Evolutionary conservation across 1,140 invertebrate species (phyloP).

Genomic region (Drosophila kohkoa): DNA sequence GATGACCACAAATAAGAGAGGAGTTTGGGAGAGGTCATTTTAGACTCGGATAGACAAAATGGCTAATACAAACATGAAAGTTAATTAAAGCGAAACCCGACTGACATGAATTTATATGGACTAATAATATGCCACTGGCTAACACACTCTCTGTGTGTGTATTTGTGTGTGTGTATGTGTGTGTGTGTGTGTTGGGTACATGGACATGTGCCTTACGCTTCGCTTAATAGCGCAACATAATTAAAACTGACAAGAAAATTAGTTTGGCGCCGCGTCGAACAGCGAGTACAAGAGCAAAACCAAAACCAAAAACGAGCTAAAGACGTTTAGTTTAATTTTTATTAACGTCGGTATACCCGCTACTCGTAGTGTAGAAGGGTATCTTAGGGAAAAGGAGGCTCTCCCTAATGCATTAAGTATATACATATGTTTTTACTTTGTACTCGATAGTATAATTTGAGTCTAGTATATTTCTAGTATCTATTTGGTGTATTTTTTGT

Average conservation of each 20-base stretch:
- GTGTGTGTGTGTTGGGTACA: neutral
- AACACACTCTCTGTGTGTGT: conserved; percentile 9
- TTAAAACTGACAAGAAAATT: conserved; percentile 83
- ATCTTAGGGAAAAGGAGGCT: no score
- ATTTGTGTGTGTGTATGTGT: neutral
- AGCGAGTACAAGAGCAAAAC: conserved; percentile 31
- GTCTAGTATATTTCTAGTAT: no score
- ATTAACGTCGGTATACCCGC: conserved; percentile 31
- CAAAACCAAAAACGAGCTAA: conserved; percentile 12
- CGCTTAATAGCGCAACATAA: conserved; percentile 72
- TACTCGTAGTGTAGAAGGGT: no score
- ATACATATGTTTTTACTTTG: no score
- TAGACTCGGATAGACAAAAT: conserved; percentile 54
- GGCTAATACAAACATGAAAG: conserved; percentile 82
- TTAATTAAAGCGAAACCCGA: conserved; percentile 81
- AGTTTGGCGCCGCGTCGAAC: conserved; percentile 54
- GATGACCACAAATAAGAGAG: neutral
- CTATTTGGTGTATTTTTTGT: no score
- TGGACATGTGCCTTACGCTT: conserved; percentile 55
- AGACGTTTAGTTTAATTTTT: conserved; percentile 64
- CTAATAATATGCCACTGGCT: conserved; percentile 75
- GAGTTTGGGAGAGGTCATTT: conserved; percentile 42
- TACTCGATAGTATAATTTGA: no score
- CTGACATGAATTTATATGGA: conserved; percentile 81
- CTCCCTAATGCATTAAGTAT: no score